Evolutionary conservation across 1,140 invertebrate species (phyloP).

Genomic region (Thaumatotibia leucotreta): DNA sequence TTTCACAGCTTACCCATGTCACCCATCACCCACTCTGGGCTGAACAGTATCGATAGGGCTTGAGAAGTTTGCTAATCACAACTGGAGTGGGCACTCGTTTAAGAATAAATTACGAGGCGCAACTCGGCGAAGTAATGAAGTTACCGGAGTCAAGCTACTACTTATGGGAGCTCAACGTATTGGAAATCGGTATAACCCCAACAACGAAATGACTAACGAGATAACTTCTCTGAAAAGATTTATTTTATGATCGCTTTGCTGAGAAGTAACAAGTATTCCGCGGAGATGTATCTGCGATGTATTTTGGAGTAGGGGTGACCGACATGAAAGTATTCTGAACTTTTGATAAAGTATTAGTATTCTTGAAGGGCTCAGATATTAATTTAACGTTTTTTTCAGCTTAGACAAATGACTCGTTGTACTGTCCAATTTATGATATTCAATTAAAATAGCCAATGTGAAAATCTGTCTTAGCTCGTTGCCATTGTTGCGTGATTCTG

Average conservation of each 20-base stretch:
- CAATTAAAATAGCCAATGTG: not conserved
- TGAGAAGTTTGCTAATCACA: slow-evolving; percentile 54
- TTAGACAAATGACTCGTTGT: too few relatives aligned
- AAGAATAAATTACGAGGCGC: slow-evolving; percentile 45
- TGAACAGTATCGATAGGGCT: slow-evolving; percentile 16
- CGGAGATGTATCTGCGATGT: too few relatives aligned
- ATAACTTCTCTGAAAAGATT: not conserved
- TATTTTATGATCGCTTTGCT: not conserved
- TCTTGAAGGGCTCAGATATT: too few relatives aligned
- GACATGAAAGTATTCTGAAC: too few relatives aligned
- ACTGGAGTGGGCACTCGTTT: slow-evolving; percentile 44
- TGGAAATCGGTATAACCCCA: not conserved
- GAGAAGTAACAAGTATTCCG: too few relatives aligned
- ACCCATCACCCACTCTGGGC: not conserved
- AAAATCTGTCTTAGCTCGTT: not conserved
- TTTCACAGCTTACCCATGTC: not conserved
- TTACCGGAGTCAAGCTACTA: slow-evolving; percentile 35
- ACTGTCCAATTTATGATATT: too few relatives aligned
- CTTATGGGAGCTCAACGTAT: slow-evolving; percentile 7
- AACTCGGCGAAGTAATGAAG: slow-evolving; percentile 40
- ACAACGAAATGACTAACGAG: not conserved
- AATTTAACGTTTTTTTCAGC: too few relatives aligned
- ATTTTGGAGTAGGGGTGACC: too few relatives aligned
- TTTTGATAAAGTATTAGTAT: too few relatives aligned
- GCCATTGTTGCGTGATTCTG: not conserved